These are phyloP conservation scores for Nemotelus pantherinus DNA, from an alignment of 2,888 invertebrate species.

Conservation along the genomic window DNA sequence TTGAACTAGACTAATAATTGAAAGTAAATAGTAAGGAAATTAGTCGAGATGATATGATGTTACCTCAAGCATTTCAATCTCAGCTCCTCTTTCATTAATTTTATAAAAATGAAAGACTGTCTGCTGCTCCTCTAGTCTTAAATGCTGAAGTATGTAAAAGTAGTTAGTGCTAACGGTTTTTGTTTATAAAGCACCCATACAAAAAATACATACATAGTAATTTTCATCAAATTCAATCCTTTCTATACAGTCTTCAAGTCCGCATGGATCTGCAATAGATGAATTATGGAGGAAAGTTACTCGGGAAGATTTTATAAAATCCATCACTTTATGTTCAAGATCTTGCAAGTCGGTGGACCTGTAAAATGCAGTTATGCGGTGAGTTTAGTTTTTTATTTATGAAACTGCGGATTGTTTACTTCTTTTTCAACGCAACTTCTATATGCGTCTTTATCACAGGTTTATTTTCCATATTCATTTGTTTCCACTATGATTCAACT, in stretches of 20 bases:
- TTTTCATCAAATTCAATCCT: constrained; percentile 21
- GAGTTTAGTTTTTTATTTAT: background rate
- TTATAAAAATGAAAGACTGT: constrained; percentile 58
- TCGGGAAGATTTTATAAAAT: background rate
- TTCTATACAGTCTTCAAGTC: constrained; percentile 31
- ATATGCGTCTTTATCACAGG: background rate
- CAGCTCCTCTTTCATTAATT: constrained; percentile 55
- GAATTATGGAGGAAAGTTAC: too few relatives aligned
- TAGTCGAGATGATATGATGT: background rate
- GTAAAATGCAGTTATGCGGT: background rate
- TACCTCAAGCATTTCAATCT: constrained; percentile 58
- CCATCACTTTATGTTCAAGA: background rate
- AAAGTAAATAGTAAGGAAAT: background rate
- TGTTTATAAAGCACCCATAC: background rate
- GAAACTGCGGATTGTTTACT: background rate
- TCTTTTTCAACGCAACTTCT: background rate
- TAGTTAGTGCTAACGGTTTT: background rate
- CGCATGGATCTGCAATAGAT: background rate
- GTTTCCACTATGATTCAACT: background rate
- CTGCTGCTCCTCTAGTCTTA: constrained; percentile 31
- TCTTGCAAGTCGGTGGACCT: constrained; percentile 12
- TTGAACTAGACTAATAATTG: constrained; percentile 54
- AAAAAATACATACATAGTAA: background rate
- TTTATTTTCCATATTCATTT: background rate
- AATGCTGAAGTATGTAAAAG: background rate